phyloP scores from a whole-genome alignment of 2,113 vertebrate species.

The Strigops habroptila region DNA sequence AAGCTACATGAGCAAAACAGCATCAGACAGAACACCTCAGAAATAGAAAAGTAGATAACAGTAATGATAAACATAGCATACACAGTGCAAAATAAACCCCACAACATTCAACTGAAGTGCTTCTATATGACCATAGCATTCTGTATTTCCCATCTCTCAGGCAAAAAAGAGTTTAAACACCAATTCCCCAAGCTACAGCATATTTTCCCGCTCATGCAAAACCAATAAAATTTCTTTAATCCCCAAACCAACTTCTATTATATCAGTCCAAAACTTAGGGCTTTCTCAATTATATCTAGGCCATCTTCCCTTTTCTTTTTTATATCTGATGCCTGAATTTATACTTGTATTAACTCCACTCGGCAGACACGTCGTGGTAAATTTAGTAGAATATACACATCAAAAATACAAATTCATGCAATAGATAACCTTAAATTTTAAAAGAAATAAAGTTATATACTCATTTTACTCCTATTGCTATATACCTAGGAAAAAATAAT shows the following conservation, averaged over 20 bases:
- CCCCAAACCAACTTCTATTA: not conserved
- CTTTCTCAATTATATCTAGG: not conserved
- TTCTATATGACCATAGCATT: not conserved
- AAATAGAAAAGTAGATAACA: not conserved
- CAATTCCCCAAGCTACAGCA: not conserved
- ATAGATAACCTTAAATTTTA: not conserved
- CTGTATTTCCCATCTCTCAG: not conserved
- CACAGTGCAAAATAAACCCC: not conserved
- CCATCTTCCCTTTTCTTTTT: not conserved
- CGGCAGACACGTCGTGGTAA: not conserved
- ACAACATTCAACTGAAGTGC: not conserved
- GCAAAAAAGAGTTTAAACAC: not conserved
- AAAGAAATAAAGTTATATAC: not conserved
- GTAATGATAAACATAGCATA: not conserved
- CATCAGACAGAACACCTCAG: not conserved
- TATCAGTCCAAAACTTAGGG: not conserved
- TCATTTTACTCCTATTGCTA: not conserved
- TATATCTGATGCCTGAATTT: not conserved
- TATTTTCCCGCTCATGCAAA: not conserved
- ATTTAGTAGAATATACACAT: not conserved
- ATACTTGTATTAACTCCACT: not conserved
- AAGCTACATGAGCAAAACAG: not conserved
- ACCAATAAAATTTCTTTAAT: not conserved
- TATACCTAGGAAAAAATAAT: not conserved
- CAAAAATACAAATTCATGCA: not conserved